Percentiles rank a stretch among this genome's conserved stretches.
Conservation (phyloP, 2,888 invertebrate genomes). For the Drosophila koepferae region DNA sequence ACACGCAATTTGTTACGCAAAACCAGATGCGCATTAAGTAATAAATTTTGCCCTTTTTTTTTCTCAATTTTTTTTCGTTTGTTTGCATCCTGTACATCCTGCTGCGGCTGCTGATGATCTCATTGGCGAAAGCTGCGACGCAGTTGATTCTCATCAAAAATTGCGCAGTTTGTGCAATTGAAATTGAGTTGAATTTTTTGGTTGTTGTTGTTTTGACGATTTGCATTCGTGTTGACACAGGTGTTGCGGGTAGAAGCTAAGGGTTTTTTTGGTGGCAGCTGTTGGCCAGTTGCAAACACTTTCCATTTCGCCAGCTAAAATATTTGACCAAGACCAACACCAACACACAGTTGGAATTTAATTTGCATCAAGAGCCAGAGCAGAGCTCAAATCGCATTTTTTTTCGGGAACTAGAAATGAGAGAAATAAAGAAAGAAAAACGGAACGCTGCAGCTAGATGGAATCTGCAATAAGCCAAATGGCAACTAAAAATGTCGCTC, state of each 20-base stretch:
- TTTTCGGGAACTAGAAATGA: background rate
- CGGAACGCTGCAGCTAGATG: constrained; percentile 35
- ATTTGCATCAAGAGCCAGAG: constrained; percentile 63
- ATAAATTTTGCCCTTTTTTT: constrained; percentile 48
- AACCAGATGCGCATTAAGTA: constrained; percentile 75
- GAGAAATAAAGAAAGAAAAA: background rate
- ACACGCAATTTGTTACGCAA: constrained; percentile 60
- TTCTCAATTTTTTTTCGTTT: constrained; percentile 44
- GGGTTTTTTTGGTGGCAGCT: constrained; percentile 34
- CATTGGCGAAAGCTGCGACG: constrained; percentile 47
- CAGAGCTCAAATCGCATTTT: constrained; percentile 39
- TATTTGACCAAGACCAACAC: constrained; percentile 55
- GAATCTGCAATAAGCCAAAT: constrained; percentile 70
- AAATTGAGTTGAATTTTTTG: constrained; percentile 22
- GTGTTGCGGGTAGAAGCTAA: constrained; percentile 25
- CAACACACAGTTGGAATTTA: constrained; percentile 61
- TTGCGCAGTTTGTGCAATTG: constrained; percentile 42
- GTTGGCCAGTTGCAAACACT: constrained; percentile 38
- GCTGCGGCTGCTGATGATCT: constrained; percentile 22
- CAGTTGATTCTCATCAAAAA: constrained; percentile 55
- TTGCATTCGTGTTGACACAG: constrained; percentile 46
- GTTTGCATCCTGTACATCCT: background rate
- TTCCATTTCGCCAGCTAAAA: constrained; percentile 57
- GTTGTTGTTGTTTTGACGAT: background rate
- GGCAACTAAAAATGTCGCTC: constrained; percentile 60